Base-by-base conservation (phyloP, 64 coral and sea anemone species). In the Catalaphyllia jardinei region DNA sequence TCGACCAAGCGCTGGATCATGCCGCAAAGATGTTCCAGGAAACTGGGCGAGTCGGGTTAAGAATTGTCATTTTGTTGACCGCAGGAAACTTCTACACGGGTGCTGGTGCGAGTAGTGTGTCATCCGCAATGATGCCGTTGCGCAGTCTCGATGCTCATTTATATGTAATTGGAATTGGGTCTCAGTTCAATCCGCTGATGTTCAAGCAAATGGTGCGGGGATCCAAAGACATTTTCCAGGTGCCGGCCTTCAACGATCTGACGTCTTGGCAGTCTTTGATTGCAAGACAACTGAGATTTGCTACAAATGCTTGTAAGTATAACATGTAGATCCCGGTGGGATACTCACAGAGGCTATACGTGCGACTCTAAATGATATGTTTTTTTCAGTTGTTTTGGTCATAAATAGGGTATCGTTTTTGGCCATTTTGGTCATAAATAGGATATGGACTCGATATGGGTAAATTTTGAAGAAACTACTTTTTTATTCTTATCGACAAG, bases 81-180 rank as follows among this genome's bases (percentile, higher is more conserved):
- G 81, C 81, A 1, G 81, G 81, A 12, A 85, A 85, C 25, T 85
- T 71, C 67, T 85, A 85, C 31, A 50, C 42, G 33, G 81, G 81
- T 19, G 24, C 33, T 85, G 63, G 63, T 2, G 63, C 81, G 22
- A 25, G 35, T 63, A 71, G 33, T 71, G 64, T 85, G 12, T 85
- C 63, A 35, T 30, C 81, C 4, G 62, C 71, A 17, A 28, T 85
- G 62, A 42, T 38, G n/a, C 33, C 11, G 29, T 25, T 85, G 81
- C 60, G 67, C 12, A 69, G 63, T 18, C 62, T 85, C 3, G 62
- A 85, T 51, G 81, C 81, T 19, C 81, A 85, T 51, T 27, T 85
- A 17, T 85, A 85, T 33, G 81, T 85, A 24, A 49, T 85, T 27
- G 81, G 81, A 12, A 85, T 85, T 71, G 81, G 81, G 8, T 63